Base-by-base conservation (phyloP, 1,140 invertebrate species). In the Lepidurus arcticus region DNA sequence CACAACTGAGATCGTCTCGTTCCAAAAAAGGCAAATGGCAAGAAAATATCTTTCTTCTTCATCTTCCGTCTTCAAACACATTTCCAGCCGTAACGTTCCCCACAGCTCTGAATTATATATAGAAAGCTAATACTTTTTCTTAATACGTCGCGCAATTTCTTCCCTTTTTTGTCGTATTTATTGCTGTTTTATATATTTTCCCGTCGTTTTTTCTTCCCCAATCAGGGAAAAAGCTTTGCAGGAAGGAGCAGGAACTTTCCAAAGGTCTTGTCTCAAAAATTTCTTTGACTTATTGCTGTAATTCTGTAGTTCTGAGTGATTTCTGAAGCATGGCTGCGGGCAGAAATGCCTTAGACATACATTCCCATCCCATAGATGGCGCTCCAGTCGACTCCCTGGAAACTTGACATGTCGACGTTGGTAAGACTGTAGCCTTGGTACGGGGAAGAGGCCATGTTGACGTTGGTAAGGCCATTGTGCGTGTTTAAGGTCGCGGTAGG, bases 291-390 rank as follows among this genome's bases (percentile, higher is more conserved):
- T 34, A 34, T 34, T 34, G 34, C 34, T 34, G 34, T 34, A 34
- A 34, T 34, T 34, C 34, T 34, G 34, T 34, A 34, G 34, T 34
- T 34, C 34, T 34, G 34, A 34, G 34, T 34, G 34, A 4, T 34
- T 34, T 34, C 34, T 34, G 26, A 34, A 34, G 26, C 1, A 1
- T 34, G 26, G 26, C 26, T 34, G 34, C 34, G 34, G 34, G 34
- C 53, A 65, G 53, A 1, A 16, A n/a, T 21, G 16, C 21, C 2
- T 65, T 78, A 74, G 73, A 93, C 92, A 86, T 94, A 94, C 93
- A 94, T 94, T 83, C 92, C 92, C 88, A 94, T 92, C 81, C 93
- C 92, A 85, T 94, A 94, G 91, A 94, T 93, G 82, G 91, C 91
- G 81, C 91, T 90, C 93, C 93, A 94, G 85, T 94, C 93, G 80